Conservation (phyloP, 1,140 invertebrate genomes). For the Habropoda laboriosa region DNA sequence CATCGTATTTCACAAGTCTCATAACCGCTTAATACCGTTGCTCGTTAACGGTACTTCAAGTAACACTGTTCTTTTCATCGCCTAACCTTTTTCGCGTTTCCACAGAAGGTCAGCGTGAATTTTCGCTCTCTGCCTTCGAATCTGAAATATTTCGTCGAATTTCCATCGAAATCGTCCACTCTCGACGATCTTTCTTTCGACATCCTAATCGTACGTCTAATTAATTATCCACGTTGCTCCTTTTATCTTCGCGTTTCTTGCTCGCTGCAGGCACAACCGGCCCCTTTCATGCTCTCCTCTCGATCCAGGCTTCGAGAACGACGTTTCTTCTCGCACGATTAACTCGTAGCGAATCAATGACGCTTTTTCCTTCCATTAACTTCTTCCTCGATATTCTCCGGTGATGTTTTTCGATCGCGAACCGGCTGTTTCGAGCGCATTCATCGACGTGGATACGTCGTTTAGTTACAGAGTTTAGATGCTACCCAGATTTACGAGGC, state of each 20-base stretch:
- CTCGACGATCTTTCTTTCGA: not conserved
- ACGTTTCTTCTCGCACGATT: not conserved
- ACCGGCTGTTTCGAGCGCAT: not conserved
- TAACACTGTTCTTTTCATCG: not conserved
- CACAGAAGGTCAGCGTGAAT: not conserved
- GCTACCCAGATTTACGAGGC: not conserved
- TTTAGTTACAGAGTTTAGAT: not conserved
- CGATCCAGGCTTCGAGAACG: too few species aligned
- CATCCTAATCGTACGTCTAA: not conserved
- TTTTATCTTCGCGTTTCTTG: not conserved
- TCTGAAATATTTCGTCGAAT: not conserved
- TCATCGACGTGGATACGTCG: not conserved
- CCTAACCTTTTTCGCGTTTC: not conserved
- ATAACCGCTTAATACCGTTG: not conserved
- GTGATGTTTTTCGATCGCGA: too few species aligned
- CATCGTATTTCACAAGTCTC: too few species aligned
- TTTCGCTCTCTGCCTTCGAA: not conserved
- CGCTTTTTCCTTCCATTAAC: not conserved
- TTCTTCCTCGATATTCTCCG: not conserved
- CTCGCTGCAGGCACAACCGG: not conserved
- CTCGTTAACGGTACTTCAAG: not conserved
- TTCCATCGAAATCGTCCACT: not conserved
- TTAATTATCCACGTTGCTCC: constrained; percentile 14
- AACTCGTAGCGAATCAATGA: not conserved
- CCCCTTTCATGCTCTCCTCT: constrained; percentile 10